Conservation (phyloP, 2,888 invertebrate species). For the Macaria liturata region DNA sequence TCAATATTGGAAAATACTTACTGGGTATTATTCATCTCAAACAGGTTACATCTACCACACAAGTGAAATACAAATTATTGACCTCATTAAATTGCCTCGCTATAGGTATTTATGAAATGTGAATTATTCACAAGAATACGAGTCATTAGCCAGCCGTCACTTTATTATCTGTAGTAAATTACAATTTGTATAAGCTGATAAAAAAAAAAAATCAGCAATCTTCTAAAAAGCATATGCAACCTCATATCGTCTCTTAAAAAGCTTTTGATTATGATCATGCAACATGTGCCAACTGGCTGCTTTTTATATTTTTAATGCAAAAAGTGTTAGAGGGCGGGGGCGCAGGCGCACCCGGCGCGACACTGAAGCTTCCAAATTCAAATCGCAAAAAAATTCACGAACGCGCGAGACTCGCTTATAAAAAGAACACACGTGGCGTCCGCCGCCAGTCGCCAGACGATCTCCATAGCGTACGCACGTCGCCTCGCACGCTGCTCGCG, state of each 20-base stretch:
- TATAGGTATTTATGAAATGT: too few species aligned
- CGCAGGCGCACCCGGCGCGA: slow-evolving; percentile 64
- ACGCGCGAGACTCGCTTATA: slow-evolving; percentile 69
- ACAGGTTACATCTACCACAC: too few species aligned
- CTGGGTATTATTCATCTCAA: too few species aligned
- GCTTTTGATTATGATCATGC: slow-evolving; percentile 36
- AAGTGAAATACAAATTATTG: too few species aligned
- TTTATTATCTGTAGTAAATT: too few species aligned
- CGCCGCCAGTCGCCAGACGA: slow-evolving; percentile 65
- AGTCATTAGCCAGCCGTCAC: too few species aligned
- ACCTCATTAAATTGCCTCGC: too few species aligned
- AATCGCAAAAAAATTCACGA: slow-evolving; percentile 80
- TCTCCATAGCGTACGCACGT: slow-evolving; percentile 59
- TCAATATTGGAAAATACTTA: too few species aligned
- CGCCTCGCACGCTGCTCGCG: slow-evolving; percentile 46
- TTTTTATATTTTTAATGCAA: slow-evolving; percentile 49
- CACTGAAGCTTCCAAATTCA: slow-evolving; percentile 79
- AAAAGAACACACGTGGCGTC: slow-evolving; percentile 71
- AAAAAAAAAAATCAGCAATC: neutral
- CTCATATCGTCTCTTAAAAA: slow-evolving; percentile 23
- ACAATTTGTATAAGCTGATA: too few species aligned
- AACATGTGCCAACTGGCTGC: slow-evolving; percentile 53
- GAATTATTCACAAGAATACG: too few species aligned
- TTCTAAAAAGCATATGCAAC: neutral
- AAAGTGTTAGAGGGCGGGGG: slow-evolving; percentile 69